Evolutionary conservation across 2,888 invertebrate genomes (phyloP).

Genomic region (Syritta pipiens): DNA sequence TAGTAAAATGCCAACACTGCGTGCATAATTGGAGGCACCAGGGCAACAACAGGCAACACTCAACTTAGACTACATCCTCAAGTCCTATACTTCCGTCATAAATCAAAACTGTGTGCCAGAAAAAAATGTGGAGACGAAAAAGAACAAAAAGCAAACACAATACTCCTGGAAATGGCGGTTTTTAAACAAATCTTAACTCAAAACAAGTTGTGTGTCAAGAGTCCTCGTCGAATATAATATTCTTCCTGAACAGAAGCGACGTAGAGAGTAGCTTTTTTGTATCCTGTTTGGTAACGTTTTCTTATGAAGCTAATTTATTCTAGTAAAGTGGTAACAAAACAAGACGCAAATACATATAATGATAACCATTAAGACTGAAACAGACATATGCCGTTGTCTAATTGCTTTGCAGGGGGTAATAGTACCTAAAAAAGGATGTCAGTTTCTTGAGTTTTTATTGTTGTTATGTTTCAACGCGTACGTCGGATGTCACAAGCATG

Average conservation of each 20-base stretch:
- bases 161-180: neutral
- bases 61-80: neutral
- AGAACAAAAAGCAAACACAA: neutral
- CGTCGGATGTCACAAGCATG: neutral
- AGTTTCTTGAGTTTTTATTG: constrained; percentile 20
- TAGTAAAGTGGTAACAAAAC: constrained; percentile 19
- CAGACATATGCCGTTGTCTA: constrained; percentile 14
- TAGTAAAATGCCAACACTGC: too few species aligned
- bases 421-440: constrained; percentile 36
- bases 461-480: neutral
- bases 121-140: neutral
- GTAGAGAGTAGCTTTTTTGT: neutral
- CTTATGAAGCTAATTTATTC: constrained; percentile 1
- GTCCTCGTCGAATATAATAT: constrained; percentile 3
- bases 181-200: constrained; percentile 3
- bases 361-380: constrained; percentile 29
- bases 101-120: neutral
- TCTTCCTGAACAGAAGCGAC: neutral
- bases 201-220: constrained; percentile 20
- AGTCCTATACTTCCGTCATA: neutral
- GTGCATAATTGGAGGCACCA: neutral
- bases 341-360: constrained; percentile 38
- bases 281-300: constrained; percentile 7
- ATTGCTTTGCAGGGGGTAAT: constrained; percentile 32
- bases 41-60: neutral